Evolutionary conservation across 2,888 invertebrate genomes (phyloP).

Genomic region (Rhabditoides inermis): DNA sequence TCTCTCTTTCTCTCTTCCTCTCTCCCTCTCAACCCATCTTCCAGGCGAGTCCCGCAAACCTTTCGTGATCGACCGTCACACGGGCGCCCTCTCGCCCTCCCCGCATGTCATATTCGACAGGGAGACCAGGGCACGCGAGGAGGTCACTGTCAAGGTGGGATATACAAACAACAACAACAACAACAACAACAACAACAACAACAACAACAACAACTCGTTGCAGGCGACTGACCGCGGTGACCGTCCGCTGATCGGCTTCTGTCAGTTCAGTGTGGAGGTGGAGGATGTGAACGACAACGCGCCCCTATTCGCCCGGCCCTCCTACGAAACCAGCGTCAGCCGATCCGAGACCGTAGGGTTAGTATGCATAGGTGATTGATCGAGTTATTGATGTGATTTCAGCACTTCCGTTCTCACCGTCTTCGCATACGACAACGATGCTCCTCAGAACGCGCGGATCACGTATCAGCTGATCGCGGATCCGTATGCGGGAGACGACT

Average conservation of each 20-base stretch:
- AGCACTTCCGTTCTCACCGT: conserved; percentile 45
- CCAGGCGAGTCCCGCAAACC: conserved; percentile 8
- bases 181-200: too few relatives aligned
- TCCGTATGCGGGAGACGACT: conserved; percentile 27
- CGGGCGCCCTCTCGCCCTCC: conserved; percentile 53
- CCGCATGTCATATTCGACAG: conserved; percentile 51
- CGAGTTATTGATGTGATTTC: background rate
- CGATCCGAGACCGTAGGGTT: conserved; percentile 27
- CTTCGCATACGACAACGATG: conserved; percentile 47
- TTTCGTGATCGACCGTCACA: conserved; percentile 49
- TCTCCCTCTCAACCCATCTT: background rate
- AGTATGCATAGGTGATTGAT: background rate
- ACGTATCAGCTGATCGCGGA: conserved; percentile 41
- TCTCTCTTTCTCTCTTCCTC: background rate
- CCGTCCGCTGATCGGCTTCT: conserved; percentile 90
- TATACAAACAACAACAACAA: background rate
- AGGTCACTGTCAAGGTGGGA: conserved; percentile 49
- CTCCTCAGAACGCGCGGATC: conserved; percentile 43
- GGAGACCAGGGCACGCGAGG: conserved; percentile 43
- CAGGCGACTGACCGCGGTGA: conserved; percentile 96
- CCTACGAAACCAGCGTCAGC: conserved; percentile 50
- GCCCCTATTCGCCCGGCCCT: conserved; percentile 69
- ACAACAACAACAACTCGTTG: too few relatives aligned
- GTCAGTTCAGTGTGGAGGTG: conserved; percentile 95
- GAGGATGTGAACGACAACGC: conserved; percentile 99